Percentiles rank a stretch among this genome's conserved stretches.
These are phyloP conservation scores for Potamarius usumacintae DNA, from an alignment of 2,113 vertebrate species.

Conservation along the genomic window DNA sequence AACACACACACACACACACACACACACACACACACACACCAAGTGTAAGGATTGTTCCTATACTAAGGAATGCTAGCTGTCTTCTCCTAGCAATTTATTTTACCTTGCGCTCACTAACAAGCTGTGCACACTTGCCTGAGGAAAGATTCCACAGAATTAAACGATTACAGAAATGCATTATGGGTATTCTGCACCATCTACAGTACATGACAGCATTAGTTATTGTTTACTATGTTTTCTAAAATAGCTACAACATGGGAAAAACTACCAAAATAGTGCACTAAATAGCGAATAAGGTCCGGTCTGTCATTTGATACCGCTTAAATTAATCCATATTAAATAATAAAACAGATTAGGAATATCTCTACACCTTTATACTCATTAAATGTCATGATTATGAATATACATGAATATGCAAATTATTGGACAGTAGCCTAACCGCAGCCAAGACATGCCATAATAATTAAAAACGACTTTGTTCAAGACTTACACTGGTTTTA, in stretches of 20 bases:
- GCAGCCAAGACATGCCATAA: not conserved
- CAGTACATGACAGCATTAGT: too few species aligned
- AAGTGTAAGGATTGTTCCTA: not conserved
- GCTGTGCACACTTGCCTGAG: not conserved
- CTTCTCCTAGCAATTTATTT: not conserved
- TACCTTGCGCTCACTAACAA: constrained; percentile 2
- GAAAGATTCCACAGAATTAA: not conserved
- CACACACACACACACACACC: constrained; percentile 5
- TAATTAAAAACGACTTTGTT: not conserved
- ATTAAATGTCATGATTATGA: not conserved
- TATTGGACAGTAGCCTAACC: not conserved
- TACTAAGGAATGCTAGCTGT: not conserved
- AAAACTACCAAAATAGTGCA: not conserved
- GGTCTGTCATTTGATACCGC: too few species aligned
- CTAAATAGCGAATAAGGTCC: not conserved
- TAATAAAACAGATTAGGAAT: not conserved
- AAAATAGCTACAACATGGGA: not conserved
- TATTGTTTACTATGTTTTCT: not conserved
- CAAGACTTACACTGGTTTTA: not conserved
- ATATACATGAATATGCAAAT: not conserved
- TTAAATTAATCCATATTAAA: not conserved
- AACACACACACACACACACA: constrained; percentile 2
- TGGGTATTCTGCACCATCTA: not conserved
- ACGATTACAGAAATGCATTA: not conserved
- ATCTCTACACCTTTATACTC: not conserved